Conservation (phyloP, 2,797 vertebrate species). For the Myioborus miniatus region DNA sequence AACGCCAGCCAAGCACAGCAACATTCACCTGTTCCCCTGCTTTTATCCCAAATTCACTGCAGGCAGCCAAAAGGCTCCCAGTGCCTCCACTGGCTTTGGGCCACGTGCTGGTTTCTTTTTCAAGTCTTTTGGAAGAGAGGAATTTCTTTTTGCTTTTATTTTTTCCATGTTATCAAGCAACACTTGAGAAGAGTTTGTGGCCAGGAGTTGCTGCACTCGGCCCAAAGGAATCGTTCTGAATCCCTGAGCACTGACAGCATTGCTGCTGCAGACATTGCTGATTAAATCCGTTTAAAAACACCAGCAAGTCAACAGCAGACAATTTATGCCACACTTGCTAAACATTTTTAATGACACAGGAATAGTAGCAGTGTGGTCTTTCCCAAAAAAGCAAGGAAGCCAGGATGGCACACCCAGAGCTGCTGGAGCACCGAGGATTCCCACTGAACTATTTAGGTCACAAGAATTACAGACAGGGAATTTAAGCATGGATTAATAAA, state of each 20-base stretch:
- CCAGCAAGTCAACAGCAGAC: not conserved
- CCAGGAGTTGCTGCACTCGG: not conserved
- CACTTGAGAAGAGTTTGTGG: not conserved
- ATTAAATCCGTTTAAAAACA: not conserved
- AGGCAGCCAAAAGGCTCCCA: not conserved
- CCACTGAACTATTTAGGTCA: not conserved
- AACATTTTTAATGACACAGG: not conserved
- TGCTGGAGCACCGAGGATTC: not conserved
- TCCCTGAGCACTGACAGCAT: not conserved
- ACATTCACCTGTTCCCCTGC: not conserved
- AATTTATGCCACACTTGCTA: not conserved
- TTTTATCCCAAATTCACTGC: not conserved
- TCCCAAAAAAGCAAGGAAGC: not conserved
- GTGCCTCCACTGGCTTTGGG: not conserved
- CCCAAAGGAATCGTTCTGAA: not conserved
- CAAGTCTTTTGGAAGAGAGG: not conserved
- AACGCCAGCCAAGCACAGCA: not conserved
- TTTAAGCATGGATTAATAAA: slow-evolving; percentile 29
- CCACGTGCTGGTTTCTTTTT: not conserved
- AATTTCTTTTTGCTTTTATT: not conserved
- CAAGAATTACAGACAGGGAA: not conserved
- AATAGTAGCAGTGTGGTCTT: not conserved
- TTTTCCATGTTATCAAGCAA: not conserved
- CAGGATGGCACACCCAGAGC: not conserved
- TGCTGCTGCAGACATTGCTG: not conserved